A percentile compares a stretch with the other conserved stretches of the same genome.
Conservation (phyloP, 2,797 vertebrate genomes). For the Austrolebias charrua region DNA sequence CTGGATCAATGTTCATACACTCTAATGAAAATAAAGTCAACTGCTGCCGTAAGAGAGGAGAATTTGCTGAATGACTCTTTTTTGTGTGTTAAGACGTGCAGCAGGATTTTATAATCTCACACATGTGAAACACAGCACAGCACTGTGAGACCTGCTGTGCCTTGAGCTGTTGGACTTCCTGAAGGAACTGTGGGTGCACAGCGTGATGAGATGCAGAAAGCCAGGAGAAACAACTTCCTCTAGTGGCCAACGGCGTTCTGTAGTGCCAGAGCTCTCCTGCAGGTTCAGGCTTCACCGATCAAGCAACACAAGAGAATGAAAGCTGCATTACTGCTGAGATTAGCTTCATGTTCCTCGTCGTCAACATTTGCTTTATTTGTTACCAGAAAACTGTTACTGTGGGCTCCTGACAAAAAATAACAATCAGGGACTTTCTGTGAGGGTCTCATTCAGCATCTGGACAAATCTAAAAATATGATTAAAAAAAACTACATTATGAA, state of each 20-base stretch:
- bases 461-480: no score
- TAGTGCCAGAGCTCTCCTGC: slow-evolving; percentile 12
- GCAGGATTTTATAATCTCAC: not conserved
- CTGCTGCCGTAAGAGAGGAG: not conserved
- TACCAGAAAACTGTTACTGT: not conserved
- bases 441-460: no score
- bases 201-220: slow-evolving; percentile 9
- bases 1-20: slow-evolving; percentile 47
- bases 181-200: slow-evolving; percentile 18
- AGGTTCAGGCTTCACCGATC: not conserved
- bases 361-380: not conserved
- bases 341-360: not conserved
- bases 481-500: no score
- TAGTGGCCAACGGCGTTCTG: slow-evolving; percentile 56
- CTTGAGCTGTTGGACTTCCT: slow-evolving; percentile 21
- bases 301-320: not conserved
- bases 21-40: slow-evolving; percentile 40
- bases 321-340: not conserved
- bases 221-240: slow-evolving; percentile 70
- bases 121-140: not conserved
- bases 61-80: not conserved
- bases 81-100: no score
- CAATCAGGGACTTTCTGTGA: not conserved
- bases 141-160: slow-evolving; percentile 19
- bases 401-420: no score